A percentile compares a stretch with the other conserved stretches of the same genome.
These are phyloP conservation scores for Chouioia cunea DNA, from an alignment of 2,888 invertebrate genomes.

Conservation along the genomic window DNA sequence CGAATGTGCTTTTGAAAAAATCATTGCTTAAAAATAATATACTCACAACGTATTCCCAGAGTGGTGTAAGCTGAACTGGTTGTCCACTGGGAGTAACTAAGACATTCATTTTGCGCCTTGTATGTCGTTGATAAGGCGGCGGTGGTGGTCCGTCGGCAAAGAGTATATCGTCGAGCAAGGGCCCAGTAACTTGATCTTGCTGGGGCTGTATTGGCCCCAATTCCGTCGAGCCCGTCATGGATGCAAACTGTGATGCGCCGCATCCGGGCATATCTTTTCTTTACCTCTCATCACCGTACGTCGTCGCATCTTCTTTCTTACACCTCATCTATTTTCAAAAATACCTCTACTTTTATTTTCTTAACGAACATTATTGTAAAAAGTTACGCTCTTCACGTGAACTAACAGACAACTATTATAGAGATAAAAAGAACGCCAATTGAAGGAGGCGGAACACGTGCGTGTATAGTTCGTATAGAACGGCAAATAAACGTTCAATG, in stretches of 20 bases:
- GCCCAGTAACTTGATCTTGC: conserved; percentile 63
- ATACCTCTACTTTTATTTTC: too few species aligned
- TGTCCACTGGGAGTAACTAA: conserved; percentile 51
- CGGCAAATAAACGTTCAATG: too few species aligned
- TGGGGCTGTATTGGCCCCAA: conserved; percentile 57
- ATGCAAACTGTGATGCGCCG: conserved; percentile 53
- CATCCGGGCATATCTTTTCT: conserved; percentile 59
- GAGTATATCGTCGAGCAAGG: conserved; percentile 68
- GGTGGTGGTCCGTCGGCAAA: conserved; percentile 11
- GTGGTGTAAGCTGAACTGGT: conserved; percentile 76
- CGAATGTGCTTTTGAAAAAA: too few species aligned
- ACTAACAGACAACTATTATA: too few species aligned
- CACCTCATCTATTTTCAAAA: background rate
- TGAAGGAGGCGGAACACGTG: too few species aligned
- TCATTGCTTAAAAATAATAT: too few species aligned
- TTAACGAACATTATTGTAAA: too few species aligned
- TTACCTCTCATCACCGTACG: conserved; percentile 26
- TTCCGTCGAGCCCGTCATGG: conserved; percentile 62
- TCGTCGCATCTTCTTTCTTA: background rate
- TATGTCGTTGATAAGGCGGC: conserved; percentile 64
- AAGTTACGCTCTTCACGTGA: too few species aligned
- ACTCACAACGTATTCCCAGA: conserved; percentile 82
- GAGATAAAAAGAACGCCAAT: too few species aligned
- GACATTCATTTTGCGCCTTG: conserved; percentile 59
- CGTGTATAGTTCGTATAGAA: too few species aligned